Conservation (phyloP, 1,140 invertebrate species). For the Monomorium pharaonis region DNA sequence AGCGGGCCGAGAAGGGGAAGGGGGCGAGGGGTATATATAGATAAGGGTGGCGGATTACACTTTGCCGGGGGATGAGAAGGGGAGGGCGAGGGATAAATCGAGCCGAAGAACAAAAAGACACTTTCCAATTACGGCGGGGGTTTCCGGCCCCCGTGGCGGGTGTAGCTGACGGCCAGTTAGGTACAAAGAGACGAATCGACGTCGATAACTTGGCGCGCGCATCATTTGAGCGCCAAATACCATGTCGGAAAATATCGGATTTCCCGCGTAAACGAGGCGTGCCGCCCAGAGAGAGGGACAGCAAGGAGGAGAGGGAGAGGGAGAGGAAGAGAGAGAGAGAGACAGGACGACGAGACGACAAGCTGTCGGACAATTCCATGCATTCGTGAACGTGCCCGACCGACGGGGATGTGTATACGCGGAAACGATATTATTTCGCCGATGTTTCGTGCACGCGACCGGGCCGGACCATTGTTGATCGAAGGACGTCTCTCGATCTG, state of each 20-base stretch:
- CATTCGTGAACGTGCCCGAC: slow-evolving; percentile 37
- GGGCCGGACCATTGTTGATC: slow-evolving; percentile 7
- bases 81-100: slow-evolving; percentile 25
- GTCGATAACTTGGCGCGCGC: slow-evolving; percentile 58
- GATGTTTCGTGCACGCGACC: slow-evolving; percentile 18
- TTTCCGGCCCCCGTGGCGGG: neutral
- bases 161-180: slow-evolving; percentile 55
- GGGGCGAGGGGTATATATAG: neutral
- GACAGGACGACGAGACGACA: neutral
- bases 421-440: slow-evolving; percentile 44
- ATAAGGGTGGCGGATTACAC: neutral
- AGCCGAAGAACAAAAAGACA: slow-evolving; percentile 51
- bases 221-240: slow-evolving; percentile 62
- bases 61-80: neutral
- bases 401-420: neutral
- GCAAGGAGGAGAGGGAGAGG: neutral
- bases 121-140: slow-evolving; percentile 49
- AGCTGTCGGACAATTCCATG: slow-evolving; percentile 25
- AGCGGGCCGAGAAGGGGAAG: neutral
- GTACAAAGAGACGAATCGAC: slow-evolving; percentile 58
- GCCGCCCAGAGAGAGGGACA: neutral
- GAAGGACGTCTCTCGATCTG: neutral
- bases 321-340: neutral
- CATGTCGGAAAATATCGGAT: slow-evolving; percentile 58
- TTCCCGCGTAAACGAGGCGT: slow-evolving; percentile 58